Base-by-base conservation (phyloP, 2,888 invertebrate genomes). In the Caenorhabditis imperialis region DNA sequence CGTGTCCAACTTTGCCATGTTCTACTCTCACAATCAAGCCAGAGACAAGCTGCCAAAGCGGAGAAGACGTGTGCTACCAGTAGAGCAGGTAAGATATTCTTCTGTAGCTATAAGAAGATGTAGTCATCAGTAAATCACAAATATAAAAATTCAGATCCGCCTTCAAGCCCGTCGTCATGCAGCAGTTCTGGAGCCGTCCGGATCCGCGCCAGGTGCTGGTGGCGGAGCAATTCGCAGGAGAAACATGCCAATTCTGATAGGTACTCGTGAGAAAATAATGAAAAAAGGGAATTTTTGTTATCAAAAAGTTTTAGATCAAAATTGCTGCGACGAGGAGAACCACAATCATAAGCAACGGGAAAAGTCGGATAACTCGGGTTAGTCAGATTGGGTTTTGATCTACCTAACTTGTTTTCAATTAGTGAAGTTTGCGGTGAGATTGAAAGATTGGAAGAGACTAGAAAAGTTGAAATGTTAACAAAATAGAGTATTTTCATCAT, bases 1-100 rank as follows among this genome's bases (percentile, higher is more conserved):
- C 38, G 82, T 82, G 3, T 81, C 81, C 14, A 82, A 82, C 60
- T 83, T 82, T 48, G 83, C 83, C 20, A 85, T 85, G 84, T 87
- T 87, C 72, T 87, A 87, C 50, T 94, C 95, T 0, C 96, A 96
- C 88, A 95, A 95, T 8, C 96, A 96, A 92, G 99, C 98, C 79
- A 91, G 99, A 78, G 94, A 95, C 73, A 96, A 96, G 90, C 91
- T 96, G 76, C 96, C 96, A 0, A 95, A 96, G 90, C 93, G 94
- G 88, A 91, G 95, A 47, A 91, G 96, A 79, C 91, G 94, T 65
- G 94, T 96, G 1, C 69, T 86, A 8, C 86, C 86, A 10, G 84
- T 81, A 2, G 86, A 86, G 71, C 86, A 86, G 81, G 85, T 85
- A 27, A 42, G n/a, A n/a, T n/a, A n/a, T 42, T 45, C 23, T 60